Conservation (phyloP, 2,797 vertebrate genomes). For the Acomys russatus region DNA sequence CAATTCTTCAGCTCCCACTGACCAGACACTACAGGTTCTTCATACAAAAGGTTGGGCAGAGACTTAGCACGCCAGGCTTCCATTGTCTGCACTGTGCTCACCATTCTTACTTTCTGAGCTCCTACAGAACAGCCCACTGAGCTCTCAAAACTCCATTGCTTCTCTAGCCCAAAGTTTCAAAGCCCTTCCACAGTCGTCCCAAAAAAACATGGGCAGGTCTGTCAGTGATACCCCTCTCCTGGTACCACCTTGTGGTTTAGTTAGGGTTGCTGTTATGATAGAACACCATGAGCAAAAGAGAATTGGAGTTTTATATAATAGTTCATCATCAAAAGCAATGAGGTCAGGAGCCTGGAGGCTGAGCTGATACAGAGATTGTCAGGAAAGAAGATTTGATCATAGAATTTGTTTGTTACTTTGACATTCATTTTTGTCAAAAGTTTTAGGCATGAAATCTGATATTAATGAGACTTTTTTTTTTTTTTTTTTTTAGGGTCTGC, state of each 20-base stretch:
- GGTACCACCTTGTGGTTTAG: background rate
- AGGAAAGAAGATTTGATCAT: background rate
- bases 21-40: background rate
- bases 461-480: conserved; percentile 42
- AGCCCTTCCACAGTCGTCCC: background rate
- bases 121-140: background rate
- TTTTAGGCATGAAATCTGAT: conserved; percentile 30
- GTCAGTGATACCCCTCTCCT: background rate
- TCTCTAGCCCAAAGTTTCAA: background rate
- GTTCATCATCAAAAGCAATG: background rate
- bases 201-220: background rate
- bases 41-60: background rate
- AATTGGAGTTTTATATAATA: background rate
- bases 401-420: conserved; percentile 53
- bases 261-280: background rate
- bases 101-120: background rate
- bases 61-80: background rate
- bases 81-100: background rate
- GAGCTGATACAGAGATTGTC: background rate
- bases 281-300: background rate
- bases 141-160: background rate
- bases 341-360: background rate
- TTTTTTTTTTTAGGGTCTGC: conserved; percentile 94
- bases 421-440: background rate
- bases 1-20: background rate